Conservation (phyloP, 2,113 vertebrate species). For the Poeciliopsis occidentalis region DNA sequence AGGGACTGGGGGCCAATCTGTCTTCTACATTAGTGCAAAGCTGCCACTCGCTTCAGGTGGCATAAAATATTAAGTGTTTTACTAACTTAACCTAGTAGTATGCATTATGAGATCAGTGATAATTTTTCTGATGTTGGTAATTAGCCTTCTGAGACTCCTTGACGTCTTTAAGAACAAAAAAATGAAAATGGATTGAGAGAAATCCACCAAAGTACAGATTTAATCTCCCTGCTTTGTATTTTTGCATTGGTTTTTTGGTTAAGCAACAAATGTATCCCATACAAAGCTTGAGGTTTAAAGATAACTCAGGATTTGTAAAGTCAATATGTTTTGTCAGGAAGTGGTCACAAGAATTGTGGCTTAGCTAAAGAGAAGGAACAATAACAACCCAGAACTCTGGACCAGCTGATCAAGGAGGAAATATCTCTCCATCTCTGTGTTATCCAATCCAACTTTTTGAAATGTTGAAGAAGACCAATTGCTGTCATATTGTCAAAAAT, state of each 20-base stretch:
- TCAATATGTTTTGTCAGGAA: too few relatives aligned
- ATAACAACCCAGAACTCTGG: too few relatives aligned
- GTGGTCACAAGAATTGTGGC: too few relatives aligned
- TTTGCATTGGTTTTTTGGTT: not conserved
- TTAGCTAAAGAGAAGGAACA: too few relatives aligned
- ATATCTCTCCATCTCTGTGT: too few relatives aligned
- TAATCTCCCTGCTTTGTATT: not conserved
- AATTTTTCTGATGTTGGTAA: constrained; percentile 14
- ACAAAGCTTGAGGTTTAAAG: not conserved
- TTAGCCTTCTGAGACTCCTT: constrained; percentile 20
- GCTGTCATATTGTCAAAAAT: too few relatives aligned
- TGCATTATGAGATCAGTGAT: constrained; percentile 22
- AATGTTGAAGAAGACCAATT: too few relatives aligned
- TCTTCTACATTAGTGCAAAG: constrained; percentile 84
- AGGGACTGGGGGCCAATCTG: constrained; percentile 82
- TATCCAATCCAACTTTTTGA: too few relatives aligned
- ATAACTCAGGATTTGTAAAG: not conserved
- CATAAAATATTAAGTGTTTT: constrained; percentile 89
- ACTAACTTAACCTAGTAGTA: constrained; percentile 81
- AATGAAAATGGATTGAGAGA: not conserved
- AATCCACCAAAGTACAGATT: not conserved
- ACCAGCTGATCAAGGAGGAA: too few relatives aligned
- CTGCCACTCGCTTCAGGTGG: constrained; percentile 84
- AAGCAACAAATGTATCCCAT: not conserved
- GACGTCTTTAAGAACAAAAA: constrained; percentile 2